phyloP scores from a whole-genome alignment of 2,113 vertebrate species.

The Chamaetylas fuelleborni region DNA sequence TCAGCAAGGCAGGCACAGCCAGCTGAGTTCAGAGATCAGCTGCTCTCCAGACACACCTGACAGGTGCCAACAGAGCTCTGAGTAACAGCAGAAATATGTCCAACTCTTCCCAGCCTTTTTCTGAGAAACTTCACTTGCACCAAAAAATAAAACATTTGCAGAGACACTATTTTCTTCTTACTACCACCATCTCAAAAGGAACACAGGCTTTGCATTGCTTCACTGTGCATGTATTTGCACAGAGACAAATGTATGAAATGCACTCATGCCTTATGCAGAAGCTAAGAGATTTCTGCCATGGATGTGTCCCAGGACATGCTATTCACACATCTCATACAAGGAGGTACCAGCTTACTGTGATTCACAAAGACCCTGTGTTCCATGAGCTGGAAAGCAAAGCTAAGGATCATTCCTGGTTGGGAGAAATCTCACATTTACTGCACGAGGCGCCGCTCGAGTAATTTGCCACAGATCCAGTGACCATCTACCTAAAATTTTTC shows the following conservation, averaged over 20 bases:
- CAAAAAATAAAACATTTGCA: not conserved
- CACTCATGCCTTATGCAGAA: not conserved
- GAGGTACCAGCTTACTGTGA: not conserved
- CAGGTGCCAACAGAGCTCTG: not conserved
- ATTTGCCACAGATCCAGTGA: not conserved
- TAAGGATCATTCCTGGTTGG: not conserved
- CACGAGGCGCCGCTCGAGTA: accelerated
- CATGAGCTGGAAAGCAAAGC: not conserved
- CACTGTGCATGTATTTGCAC: not conserved
- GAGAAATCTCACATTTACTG: not conserved
- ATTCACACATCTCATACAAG: not conserved
- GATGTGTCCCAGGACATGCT: not conserved
- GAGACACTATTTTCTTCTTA: not conserved
- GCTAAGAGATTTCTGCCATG: accelerated
- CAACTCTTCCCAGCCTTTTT: not conserved
- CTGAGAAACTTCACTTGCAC: not conserved
- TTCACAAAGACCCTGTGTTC: not conserved
- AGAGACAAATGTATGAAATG: not conserved
- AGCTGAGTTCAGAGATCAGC: not conserved
- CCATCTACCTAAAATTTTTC: not conserved
- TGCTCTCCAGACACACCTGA: not conserved
- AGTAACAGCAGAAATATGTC: not conserved
- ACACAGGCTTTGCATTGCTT: not conserved
- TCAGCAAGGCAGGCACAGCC: not conserved
- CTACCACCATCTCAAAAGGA: not conserved